phyloP scores from a whole-genome alignment of 2,797 vertebrate species.

The Rhabdomys pumilio region DNA sequence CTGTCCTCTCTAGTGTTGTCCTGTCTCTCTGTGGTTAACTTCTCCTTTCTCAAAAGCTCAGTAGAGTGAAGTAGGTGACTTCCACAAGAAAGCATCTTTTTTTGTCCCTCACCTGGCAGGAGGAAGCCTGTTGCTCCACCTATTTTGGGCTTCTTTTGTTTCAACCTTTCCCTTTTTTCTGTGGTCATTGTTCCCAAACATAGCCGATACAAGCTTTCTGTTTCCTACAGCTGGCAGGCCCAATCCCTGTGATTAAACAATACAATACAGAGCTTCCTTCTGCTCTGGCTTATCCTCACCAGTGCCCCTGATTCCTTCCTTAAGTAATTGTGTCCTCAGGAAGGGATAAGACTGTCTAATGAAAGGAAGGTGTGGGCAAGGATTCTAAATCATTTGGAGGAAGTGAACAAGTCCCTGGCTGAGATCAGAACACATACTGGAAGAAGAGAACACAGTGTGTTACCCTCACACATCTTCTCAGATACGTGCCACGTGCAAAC shows the following conservation, averaged over 20 bases:
- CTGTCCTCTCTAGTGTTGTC: background rate
- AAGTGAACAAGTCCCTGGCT: constrained; percentile 54
- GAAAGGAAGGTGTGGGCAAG: constrained; percentile 47
- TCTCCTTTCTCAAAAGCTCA: constrained; percentile 70
- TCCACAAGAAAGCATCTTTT: constrained; percentile 2
- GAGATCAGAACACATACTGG: background rate
- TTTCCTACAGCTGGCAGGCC: constrained; percentile 18
- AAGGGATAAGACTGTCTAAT: constrained; percentile 35
- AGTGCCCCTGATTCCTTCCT: background rate
- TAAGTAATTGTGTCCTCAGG: background rate
- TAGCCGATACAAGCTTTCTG: constrained; percentile 18
- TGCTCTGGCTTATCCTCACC: background rate
- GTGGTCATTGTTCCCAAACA: constrained; percentile 38
- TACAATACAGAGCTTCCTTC: background rate
- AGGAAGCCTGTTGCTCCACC: constrained; percentile 26
- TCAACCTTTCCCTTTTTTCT: constrained; percentile 19
- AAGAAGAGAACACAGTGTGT: constrained; percentile 2
- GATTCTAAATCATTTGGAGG: constrained; percentile 43
- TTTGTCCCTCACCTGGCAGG: constrained; percentile 11
- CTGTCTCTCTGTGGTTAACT: constrained; percentile 61
- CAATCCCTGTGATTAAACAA: constrained; percentile 33
- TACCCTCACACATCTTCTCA: constrained; percentile 32
- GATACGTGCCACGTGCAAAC: background rate
- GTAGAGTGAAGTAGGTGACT: constrained; percentile 46
- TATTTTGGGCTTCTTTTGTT: constrained; percentile 71